Evolutionary conservation across 2,888 invertebrate species (phyloP).

Genomic region (Brenthis daphne): DNA sequence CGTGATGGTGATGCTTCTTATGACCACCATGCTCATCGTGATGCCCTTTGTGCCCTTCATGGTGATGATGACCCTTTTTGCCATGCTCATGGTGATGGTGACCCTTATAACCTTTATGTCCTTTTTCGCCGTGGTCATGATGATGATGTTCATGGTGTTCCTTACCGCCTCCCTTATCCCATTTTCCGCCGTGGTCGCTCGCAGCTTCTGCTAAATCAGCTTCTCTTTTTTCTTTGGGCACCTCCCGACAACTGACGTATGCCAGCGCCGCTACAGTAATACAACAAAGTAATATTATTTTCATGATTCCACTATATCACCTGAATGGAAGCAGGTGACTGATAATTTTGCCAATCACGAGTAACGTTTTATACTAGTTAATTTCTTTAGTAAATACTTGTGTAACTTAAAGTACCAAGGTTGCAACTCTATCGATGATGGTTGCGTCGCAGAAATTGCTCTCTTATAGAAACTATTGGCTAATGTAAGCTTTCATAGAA

Average conservation of each 20-base stretch:
- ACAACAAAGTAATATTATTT: conserved; percentile 64
- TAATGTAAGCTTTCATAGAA: conserved; percentile 13
- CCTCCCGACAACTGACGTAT: conserved; percentile 51
- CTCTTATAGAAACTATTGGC: conserved; percentile 28
- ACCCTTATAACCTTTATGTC: conserved; percentile 87
- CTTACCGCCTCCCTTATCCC: conserved; percentile 86
- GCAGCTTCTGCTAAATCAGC: conserved; percentile 81
- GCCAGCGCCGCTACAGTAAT: conserved; percentile 78
- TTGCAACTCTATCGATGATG: conserved; percentile 65
- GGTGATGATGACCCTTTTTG: conserved; percentile 88
- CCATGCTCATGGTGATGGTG: conserved; percentile 85
- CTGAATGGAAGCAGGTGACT: conserved; percentile 61
- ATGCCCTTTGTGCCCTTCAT: conserved; percentile 84
- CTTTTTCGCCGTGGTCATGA: conserved; percentile 86
- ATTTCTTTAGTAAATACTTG: conserved; percentile 66
- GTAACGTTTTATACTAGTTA: conserved; percentile 73
- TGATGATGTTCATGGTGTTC: conserved; percentile 85
- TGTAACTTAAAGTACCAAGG: conserved; percentile 78
- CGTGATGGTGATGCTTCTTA: conserved; percentile 85
- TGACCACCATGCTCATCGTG: conserved; percentile 85
- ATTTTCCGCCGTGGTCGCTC: conserved; percentile 49
- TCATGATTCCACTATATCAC: conserved; percentile 66
- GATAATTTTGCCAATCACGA: conserved; percentile 56
- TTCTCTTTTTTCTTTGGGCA: conserved; percentile 69
- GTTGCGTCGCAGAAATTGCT: conserved; percentile 30